These are phyloP conservation scores for Rhabdophis nuchalis DNA, from an alignment of 2,797 vertebrate genomes.

Conservation along the genomic window DNA sequence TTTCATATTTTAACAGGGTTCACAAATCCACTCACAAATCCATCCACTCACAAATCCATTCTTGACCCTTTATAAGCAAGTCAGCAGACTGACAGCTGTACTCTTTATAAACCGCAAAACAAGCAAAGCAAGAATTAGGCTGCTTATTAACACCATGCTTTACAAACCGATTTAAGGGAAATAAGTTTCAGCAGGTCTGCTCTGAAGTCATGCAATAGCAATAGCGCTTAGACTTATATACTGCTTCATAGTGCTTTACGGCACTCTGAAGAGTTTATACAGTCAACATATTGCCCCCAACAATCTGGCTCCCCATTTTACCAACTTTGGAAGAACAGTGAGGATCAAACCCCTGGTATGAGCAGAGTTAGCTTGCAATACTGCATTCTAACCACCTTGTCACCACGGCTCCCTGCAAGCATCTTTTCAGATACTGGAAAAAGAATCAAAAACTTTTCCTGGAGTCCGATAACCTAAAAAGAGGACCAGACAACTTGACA, in stretches of 20 bases:
- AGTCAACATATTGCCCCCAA: not conserved
- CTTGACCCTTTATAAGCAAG: not conserved
- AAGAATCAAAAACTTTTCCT: not conserved
- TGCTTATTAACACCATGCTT: not conserved
- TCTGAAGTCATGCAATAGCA: not conserved
- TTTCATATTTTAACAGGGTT: not conserved
- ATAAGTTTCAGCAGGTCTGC: not conserved
- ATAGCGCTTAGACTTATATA: not conserved
- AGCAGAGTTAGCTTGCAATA: not conserved
- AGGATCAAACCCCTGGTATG: not conserved
- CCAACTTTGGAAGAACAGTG: not conserved
- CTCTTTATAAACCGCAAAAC: not conserved
- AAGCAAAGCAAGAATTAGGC: not conserved
- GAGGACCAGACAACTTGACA: not conserved
- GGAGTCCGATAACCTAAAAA: not conserved
- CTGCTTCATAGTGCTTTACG: too few species aligned
- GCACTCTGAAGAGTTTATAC: not conserved
- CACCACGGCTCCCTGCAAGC: not conserved
- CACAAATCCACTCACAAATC: rapidly evolving
- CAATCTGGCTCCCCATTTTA: not conserved
- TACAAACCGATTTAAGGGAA: not conserved
- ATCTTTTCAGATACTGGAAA: not conserved
- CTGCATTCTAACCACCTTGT: not conserved
- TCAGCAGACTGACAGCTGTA: not conserved
- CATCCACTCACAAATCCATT: rapidly evolving